phyloP scores from a whole-genome alignment of 2,797 vertebrate species.

The Steatocranus sp. region DNA sequence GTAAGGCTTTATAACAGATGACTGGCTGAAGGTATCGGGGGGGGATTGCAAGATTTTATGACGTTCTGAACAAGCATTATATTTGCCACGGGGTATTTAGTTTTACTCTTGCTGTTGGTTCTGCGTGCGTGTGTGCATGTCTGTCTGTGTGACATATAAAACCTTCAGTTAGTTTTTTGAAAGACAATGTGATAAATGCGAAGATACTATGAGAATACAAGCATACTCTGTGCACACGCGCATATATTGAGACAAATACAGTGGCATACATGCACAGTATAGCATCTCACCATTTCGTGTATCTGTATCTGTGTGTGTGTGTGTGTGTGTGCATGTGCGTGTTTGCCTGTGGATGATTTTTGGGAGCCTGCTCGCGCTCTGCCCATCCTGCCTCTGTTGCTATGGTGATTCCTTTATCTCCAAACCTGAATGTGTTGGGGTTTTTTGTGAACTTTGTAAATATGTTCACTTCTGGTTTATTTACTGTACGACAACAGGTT shows the following conservation, averaged over 20 bases:
- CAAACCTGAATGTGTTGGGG: conserved; percentile 49
- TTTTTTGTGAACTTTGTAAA: conserved; percentile 36
- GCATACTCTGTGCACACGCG: neutral
- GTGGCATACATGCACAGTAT: neutral
- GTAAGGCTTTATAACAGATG: conserved; percentile 2
- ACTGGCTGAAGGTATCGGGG: neutral
- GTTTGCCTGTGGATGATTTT: conserved; percentile 46
- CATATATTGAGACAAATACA: neutral
- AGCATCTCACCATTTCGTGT: neutral
- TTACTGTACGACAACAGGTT: conserved; percentile 12
- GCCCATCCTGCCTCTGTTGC: conserved; percentile 76
- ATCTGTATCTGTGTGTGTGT: neutral
- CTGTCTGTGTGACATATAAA: neutral
- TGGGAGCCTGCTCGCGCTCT: conserved; percentile 51
- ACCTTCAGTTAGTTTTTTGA: neutral
- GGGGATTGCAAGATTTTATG: neutral
- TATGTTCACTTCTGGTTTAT: conserved; percentile 30
- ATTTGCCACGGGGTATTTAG: neutral
- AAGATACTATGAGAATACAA: neutral
- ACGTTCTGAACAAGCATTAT: neutral
- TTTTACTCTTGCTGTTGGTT: neutral
- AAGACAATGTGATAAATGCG: neutral
- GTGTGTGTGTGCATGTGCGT: conserved; percentile 20
- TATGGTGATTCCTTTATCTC: conserved; percentile 74
- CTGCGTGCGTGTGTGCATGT: neutral